These are phyloP conservation scores for Rhizoglyphus robini DNA, from an alignment of 1,140 invertebrate genomes.

Conservation along the genomic window DNA sequence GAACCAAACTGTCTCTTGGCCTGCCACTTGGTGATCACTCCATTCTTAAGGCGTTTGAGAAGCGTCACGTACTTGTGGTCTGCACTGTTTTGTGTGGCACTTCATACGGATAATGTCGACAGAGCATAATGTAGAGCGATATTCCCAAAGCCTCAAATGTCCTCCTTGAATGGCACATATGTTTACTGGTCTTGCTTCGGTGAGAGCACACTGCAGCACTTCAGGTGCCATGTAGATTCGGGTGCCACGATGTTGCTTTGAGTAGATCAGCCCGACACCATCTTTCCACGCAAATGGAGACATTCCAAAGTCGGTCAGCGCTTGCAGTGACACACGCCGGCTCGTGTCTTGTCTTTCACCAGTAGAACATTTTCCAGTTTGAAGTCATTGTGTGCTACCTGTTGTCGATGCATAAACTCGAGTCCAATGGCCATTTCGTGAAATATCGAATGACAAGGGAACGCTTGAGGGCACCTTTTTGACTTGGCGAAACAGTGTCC, in stretches of 20 bases:
- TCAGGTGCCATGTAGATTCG: neutral
- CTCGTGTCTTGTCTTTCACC: neutral
- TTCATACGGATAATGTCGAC: neutral
- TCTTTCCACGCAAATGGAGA: neutral
- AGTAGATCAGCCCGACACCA: neutral
- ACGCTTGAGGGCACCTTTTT: neutral
- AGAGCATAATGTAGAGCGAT: neutral
- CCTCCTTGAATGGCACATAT: neutral
- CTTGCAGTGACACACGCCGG: neutral
- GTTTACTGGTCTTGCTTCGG: neutral
- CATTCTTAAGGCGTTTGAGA: neutral
- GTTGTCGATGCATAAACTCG: neutral
- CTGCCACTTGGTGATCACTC: neutral
- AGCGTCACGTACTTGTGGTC: neutral
- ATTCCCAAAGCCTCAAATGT: neutral
- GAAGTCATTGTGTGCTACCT: neutral
- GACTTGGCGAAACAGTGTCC: neutral
- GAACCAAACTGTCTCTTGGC: neutral
- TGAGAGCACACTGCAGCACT: neutral
- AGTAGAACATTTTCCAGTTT: constrained; percentile 4
- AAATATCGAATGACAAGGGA: neutral
- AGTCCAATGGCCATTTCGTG: neutral
- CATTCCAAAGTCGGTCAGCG: constrained; percentile 2
- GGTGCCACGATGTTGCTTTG: neutral
- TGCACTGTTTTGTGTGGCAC: neutral